Evolutionary conservation across 2,888 invertebrate species (phyloP).

Genomic region (Gari tellinella): DNA sequence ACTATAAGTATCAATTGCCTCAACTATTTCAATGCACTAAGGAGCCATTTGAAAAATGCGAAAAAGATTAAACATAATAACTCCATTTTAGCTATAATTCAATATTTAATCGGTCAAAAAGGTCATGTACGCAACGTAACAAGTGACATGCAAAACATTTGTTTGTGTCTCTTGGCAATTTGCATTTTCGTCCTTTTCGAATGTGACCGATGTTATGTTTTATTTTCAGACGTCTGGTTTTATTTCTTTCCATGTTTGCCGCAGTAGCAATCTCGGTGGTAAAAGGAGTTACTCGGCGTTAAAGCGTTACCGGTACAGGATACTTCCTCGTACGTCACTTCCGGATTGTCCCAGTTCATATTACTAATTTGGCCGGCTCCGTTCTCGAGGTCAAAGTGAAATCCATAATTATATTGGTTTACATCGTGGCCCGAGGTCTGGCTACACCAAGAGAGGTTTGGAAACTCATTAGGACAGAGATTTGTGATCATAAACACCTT

Average conservation of each 20-base stretch:
- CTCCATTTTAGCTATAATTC: no score
- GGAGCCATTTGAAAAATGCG: no score
- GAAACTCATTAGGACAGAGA: slow-evolving; percentile 66
- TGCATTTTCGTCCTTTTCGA: no score
- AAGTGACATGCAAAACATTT: no score
- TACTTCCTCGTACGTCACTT: slow-evolving; percentile 63
- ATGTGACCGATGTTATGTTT: no score
- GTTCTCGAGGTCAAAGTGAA: slow-evolving; percentile 68
- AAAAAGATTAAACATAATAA: no score
- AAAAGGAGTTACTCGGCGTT: slow-evolving; percentile 46
- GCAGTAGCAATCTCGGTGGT: slow-evolving; percentile 50
- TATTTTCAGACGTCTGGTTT: no score
- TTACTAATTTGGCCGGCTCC: slow-evolving; percentile 50
- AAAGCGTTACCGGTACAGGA: slow-evolving; percentile 41
- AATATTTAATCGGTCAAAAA: no score
- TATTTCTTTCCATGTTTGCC: slow-evolving; percentile 10
- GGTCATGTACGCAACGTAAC: no score
- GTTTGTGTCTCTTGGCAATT: no score
- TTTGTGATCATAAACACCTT: slow-evolving; percentile 75
- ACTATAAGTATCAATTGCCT: no score
- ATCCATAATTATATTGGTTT: slow-evolving; percentile 61
- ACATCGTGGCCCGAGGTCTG: slow-evolving; percentile 46
- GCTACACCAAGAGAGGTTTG: slow-evolving; percentile 72
- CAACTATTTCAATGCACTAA: no score
- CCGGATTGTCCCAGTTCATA: slow-evolving; percentile 68